Base-by-base conservation (phyloP, 2,888 invertebrate species). In the Priocnemis perturbator region DNA sequence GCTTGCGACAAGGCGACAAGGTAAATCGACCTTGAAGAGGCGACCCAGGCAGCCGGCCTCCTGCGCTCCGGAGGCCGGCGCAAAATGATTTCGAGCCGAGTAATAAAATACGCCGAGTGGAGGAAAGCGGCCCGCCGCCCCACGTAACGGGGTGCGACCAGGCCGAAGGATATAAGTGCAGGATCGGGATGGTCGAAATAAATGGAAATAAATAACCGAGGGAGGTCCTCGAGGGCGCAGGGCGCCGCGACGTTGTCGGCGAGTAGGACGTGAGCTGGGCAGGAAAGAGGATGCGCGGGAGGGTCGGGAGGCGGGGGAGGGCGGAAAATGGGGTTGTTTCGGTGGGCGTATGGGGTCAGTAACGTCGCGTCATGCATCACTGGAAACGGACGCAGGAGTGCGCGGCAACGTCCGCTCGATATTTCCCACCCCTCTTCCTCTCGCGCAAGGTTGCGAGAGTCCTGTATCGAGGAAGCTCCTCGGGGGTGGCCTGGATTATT, bases 291-390 rank as follows among this genome's bases (percentile, higher is more conserved):
- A 63, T n/a, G n/a, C n/a, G n/a, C n/a, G n/a, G n/a, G n/a, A n/a
- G n/a, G n/a, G n/a, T n/a, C n/a, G n/a, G n/a, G n/a, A n/a, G n/a
- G n/a, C n/a, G n/a, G n/a, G 63, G 50, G 71, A 60, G 64, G 60
- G 71, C 70, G 69, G 78, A 74, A 76, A 81, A 81, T 76, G 70
- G 81, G 78, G 77, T 77, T 82, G 80, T 76, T 79, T 74, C 73
- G 67, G 68, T 77, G 70, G 76, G 79, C 77, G 78, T 77, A 79
- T 81, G 69, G 81, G 82, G 82, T 83, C 82, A 78, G 81, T 82
- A 81, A 80, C 78, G 76, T 77, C 76, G 73, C 75, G 66, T 78
- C 81, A 79, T 83, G 83, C 81, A 82, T 83, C 83, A 82, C 77
- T 78, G 74, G 69, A 78, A 77, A 69, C 73, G 74, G 60, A 74